Evolutionary conservation across 92 coral and sea anemone species (phyloP).

Genomic region (Epizoanthus stellaris): DNA sequence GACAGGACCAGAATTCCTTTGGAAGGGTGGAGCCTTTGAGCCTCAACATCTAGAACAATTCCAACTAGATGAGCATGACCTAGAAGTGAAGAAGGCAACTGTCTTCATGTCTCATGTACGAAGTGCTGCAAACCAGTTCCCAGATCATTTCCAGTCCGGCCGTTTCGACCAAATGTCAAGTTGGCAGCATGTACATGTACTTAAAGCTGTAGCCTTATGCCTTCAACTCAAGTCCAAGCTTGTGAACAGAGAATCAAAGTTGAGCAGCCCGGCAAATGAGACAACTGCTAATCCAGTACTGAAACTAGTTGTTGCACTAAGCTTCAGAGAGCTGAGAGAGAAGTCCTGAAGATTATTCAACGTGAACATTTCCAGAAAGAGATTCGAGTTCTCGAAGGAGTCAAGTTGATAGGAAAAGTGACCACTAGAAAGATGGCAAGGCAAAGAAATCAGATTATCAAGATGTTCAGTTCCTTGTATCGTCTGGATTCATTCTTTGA

Average conservation of each 20-base stretch:
- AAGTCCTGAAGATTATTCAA: too few species aligned
- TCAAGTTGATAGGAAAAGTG: too few species aligned
- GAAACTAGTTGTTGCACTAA: too few species aligned
- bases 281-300: too few species aligned
- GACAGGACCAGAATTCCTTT: conserved; percentile 48
- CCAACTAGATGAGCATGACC: conserved; percentile 40
- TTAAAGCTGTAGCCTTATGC: neutral
- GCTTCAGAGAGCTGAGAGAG: too few species aligned
- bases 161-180: conserved; percentile 43
- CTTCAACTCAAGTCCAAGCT: conserved; percentile 29
- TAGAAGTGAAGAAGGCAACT: conserved; percentile 25
- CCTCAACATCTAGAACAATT: neutral
- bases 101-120: conserved; percentile 1
- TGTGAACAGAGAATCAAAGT: conserved; percentile 17
- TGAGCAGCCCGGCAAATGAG: too few species aligned
- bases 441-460: neutral
- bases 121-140: neutral
- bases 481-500: neutral
- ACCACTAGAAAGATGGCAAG: neutral
- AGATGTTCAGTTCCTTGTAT: neutral
- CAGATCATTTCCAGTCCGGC: neutral
- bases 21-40: conserved; percentile 22
- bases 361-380: too few species aligned
- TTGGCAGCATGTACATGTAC: conserved; percentile 44
- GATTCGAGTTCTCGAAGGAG: too few species aligned